These are phyloP conservation scores for Cheiracanthium punctorium DNA, from an alignment of 2,888 invertebrate genomes.

Conservation along the genomic window DNA sequence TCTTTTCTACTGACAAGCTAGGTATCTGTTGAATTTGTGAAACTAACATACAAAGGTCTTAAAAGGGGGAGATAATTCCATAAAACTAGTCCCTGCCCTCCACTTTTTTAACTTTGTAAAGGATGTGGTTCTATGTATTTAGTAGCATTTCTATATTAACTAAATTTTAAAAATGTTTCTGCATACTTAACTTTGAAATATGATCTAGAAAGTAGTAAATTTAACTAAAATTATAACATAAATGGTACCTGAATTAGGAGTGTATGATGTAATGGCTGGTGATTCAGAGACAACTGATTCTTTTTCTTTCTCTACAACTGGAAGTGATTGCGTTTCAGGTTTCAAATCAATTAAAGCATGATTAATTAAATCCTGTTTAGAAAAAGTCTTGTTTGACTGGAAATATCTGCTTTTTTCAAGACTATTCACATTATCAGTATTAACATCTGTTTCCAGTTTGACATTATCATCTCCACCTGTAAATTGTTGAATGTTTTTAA, in stretches of 20 bases:
- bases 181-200: no score
- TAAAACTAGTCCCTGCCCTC: no score
- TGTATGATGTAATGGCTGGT: constrained; percentile 15
- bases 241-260: constrained; percentile 2
- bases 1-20: no score
- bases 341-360: constrained; percentile 28
- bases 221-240: no score
- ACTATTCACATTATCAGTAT: constrained; percentile 4
- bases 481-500: constrained; percentile 24
- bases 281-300: neutral
- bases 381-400: neutral
- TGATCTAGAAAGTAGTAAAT: no score
- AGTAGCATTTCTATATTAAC: no score
- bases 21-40: no score
- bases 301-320: constrained; percentile 3
- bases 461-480: constrained; percentile 14
- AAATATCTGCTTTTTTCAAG: neutral
- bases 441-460: neutral
- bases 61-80: no score
- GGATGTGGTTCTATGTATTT: no score
- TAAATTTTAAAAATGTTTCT: no score
- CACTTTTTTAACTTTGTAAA: no score
- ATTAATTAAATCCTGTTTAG: constrained; percentile 11
- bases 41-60: no score
- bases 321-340: neutral